Percentiles rank a stretch among this genome's conserved stretches.
phyloP scores from a whole-genome alignment of 2,113 vertebrate genomes.

The Mormyrus lacerda region DNA sequence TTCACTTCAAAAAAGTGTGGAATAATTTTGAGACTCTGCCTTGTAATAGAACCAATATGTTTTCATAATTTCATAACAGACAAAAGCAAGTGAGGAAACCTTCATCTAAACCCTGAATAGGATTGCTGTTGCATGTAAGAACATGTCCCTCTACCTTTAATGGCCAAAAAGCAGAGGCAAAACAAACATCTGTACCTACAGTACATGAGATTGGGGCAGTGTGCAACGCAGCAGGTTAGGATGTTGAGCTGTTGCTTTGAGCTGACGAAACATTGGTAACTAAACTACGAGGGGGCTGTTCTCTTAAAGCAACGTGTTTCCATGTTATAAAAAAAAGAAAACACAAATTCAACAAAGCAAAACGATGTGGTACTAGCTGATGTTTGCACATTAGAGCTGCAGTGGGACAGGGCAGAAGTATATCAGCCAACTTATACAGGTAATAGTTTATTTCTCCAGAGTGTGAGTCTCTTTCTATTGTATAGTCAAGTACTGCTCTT shows the following conservation, averaged over 20 bases:
- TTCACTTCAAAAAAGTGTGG: background rate
- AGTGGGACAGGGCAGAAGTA: background rate
- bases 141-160: background rate
- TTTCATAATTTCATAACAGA: background rate
- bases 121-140: background rate
- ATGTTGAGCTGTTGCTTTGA: background rate
- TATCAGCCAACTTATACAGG: background rate
- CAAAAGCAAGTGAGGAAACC: background rate
- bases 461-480: background rate
- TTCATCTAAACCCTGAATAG: background rate
- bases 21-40: background rate
- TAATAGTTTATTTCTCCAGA: background rate
- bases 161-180: background rate
- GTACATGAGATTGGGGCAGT: background rate
- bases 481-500: background rate
- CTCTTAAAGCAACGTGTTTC: too few relatives aligned
- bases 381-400: background rate
- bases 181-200: background rate
- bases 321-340: background rate
- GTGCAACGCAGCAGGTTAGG: background rate
- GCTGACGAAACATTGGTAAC: background rate
- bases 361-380: background rate
- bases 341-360: background rate
- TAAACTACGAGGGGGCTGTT: background rate
- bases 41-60: background rate